phyloP scores from a whole-genome alignment of 2,797 vertebrate genomes.

The Diplodus sargus region DNA sequence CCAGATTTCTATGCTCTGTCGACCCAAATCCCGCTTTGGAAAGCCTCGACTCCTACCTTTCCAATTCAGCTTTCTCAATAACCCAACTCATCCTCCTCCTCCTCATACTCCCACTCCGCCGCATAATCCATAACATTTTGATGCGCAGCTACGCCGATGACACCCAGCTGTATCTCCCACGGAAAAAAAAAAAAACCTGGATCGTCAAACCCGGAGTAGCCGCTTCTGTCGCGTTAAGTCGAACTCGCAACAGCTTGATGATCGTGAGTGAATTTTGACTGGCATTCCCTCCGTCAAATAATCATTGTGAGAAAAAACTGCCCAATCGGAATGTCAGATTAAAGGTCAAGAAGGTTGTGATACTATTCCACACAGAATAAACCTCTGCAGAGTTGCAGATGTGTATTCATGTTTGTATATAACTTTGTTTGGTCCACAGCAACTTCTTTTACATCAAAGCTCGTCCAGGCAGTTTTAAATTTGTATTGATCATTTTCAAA shows the following conservation, averaged over 20 bases:
- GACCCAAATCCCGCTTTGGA: slow-evolving; percentile 78
- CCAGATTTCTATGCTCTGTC: slow-evolving; percentile 74
- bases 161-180: slow-evolving; percentile 67
- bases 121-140: slow-evolving; percentile 73
- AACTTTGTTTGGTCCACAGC: background rate
- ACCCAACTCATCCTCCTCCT: slow-evolving; percentile 77
- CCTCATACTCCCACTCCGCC: slow-evolving; percentile 72
- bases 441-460: background rate
- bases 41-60: slow-evolving; percentile 76
- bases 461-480: too few relatives aligned
- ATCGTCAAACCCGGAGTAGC: slow-evolving; percentile 43
- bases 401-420: background rate
- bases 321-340: background rate
- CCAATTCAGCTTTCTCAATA: slow-evolving; percentile 76
- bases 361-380: background rate
- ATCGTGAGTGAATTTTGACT: background rate
- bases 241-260: background rate
- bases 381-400: background rate
- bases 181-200: slow-evolving; percentile 43
- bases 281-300: background rate
- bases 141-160: slow-evolving; percentile 63
- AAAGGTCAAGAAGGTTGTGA: background rate
- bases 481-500: background rate
- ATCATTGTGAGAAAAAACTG: background rate
- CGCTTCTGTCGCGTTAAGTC: slow-evolving; percentile 20